These are phyloP conservation scores for Ostrea edulis DNA, from an alignment of 1,140 invertebrate species.

Conservation along the genomic window DNA sequence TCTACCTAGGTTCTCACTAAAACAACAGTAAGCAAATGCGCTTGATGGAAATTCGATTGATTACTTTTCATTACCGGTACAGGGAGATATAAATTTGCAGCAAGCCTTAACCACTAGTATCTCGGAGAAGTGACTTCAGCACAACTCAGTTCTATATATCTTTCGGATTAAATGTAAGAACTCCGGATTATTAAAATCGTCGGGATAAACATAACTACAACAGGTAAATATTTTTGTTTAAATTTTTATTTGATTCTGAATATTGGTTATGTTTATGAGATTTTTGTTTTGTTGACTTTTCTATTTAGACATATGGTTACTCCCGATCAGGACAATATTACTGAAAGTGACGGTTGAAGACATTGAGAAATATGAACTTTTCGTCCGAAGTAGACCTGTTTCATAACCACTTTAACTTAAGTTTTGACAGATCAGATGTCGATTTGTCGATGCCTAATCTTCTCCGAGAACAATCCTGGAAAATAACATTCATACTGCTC, in stretches of 20 bases:
- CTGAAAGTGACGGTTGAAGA: neutral
- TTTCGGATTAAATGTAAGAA: neutral
- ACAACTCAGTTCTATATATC: neutral
- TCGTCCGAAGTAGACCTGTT: neutral
- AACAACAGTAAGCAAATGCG: neutral
- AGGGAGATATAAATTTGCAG: neutral
- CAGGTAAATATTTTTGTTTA: neutral
- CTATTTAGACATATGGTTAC: neutral
- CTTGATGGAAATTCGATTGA: conserved; percentile 17
- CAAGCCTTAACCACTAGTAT: neutral
- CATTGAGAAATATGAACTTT: neutral
- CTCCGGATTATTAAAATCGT: neutral
- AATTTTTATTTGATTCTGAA: neutral
- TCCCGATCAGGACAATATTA: neutral
- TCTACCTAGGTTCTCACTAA: no score
- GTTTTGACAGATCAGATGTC: neutral
- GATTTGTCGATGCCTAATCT: conserved; percentile 17
- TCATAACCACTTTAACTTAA: neutral
- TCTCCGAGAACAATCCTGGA: conserved; percentile 63
- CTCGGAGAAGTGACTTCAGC: neutral
- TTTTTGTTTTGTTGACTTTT: neutral
- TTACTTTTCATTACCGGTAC: neutral
- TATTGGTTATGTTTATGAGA: no score
- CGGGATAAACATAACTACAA: neutral
- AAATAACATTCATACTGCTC: conserved; percentile 65